Conservation (phyloP, 2,888 invertebrate species). For the Tetheella fluctuosa region DNA sequence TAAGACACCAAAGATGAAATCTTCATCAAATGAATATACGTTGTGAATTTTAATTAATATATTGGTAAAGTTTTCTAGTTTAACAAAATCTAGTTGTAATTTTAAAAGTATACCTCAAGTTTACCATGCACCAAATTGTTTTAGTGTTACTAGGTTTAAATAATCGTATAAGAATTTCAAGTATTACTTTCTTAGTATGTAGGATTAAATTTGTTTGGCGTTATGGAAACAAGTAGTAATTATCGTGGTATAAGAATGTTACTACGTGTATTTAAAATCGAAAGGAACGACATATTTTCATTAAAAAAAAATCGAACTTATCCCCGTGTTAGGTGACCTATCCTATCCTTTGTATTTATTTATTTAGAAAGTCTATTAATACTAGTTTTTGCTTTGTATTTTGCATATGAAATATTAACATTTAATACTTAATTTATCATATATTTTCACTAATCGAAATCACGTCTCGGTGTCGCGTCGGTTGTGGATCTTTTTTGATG, state of each 20-base stretch:
- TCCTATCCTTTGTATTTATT: slow-evolving; percentile 75
- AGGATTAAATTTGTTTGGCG: slow-evolving; percentile 42
- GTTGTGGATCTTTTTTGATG: slow-evolving; percentile 66
- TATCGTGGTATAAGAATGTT: not conserved
- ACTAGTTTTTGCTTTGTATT: slow-evolving; percentile 76
- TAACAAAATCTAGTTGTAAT: slow-evolving; percentile 32
- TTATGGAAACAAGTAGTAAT: slow-evolving; percentile 19
- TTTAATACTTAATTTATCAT: slow-evolving; percentile 40
- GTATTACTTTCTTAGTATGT: slow-evolving; percentile 64
- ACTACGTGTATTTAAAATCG: not conserved
- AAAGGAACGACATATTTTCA: not conserved
- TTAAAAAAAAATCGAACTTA: slow-evolving; percentile 51
- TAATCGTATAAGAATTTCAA: slow-evolving; percentile 52
- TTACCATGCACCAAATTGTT: slow-evolving; percentile 82
- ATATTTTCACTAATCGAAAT: slow-evolving; percentile 36
- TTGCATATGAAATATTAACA: slow-evolving; percentile 66
- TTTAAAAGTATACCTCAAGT: slow-evolving; percentile 79
- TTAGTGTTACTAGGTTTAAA: slow-evolving; percentile 67
- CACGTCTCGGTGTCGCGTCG: slow-evolving; percentile 50
- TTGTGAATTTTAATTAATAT: slow-evolving; percentile 67
- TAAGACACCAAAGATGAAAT: slow-evolving; percentile 79
- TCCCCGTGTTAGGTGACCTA: slow-evolving; percentile 56
- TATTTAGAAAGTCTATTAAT: slow-evolving; percentile 70
- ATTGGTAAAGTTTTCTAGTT: slow-evolving; percentile 54
- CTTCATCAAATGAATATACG: slow-evolving; percentile 81